Conservation (phyloP, 2,888 invertebrate species). For the Drosophila recens region DNA sequence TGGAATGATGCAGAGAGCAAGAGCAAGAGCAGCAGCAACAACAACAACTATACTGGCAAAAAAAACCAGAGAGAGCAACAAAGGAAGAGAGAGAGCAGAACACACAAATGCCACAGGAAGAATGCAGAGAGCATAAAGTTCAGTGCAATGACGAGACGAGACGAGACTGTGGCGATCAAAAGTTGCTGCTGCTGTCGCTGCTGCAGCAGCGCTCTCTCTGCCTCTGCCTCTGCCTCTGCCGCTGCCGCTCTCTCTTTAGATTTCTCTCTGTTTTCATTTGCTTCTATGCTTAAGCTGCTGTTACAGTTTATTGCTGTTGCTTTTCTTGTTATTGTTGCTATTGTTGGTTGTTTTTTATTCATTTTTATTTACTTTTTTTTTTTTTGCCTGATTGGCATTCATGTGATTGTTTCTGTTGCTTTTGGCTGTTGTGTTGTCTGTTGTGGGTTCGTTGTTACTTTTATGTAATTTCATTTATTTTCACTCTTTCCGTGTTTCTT, state of each 20-base stretch:
- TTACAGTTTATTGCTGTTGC: slow-evolving; percentile 35
- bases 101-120: slow-evolving; percentile 24
- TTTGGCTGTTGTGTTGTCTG: slow-evolving; percentile 3
- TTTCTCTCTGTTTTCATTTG: slow-evolving; percentile 22
- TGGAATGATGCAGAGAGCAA: slow-evolving; percentile 9
- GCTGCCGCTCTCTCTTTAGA: slow-evolving; percentile 1
- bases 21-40: not conserved
- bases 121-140: slow-evolving; percentile 41
- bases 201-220: slow-evolving; percentile 2
- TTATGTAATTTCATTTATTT: slow-evolving; percentile 80
- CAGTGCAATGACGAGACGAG: slow-evolving; percentile 35
- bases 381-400: slow-evolving; percentile 68
- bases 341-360: slow-evolving; percentile 25
- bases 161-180: slow-evolving; percentile 47
- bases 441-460: slow-evolving; percentile 80
- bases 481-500: slow-evolving; percentile 53
- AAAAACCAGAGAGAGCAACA: slow-evolving; percentile 4
- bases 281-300: slow-evolving; percentile 48
- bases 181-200: slow-evolving; percentile 15
- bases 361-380: slow-evolving; percentile 19
- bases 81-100: slow-evolving; percentile 35
- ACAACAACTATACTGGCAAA: not conserved
- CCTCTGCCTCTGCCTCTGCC: slow-evolving; percentile 22
- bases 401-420: slow-evolving; percentile 50
- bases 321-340: slow-evolving; percentile 18